phyloP scores from a whole-genome alignment of 2,797 vertebrate genomes.

The Pseudopleuronectes americanus region DNA sequence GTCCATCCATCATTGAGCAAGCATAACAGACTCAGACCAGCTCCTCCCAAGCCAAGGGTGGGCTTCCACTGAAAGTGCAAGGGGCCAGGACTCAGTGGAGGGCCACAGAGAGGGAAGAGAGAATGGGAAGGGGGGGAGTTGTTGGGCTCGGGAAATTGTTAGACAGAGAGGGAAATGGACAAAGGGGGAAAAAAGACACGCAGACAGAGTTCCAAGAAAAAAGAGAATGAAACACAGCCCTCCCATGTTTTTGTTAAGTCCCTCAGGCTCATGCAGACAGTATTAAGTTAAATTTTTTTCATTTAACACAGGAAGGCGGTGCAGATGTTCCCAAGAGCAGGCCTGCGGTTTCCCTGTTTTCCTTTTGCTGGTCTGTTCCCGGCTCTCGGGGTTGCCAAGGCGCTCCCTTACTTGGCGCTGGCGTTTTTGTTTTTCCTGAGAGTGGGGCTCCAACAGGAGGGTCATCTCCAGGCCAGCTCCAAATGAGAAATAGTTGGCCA shows the following conservation, averaged over 20 bases:
- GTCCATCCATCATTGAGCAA: conserved; percentile 80
- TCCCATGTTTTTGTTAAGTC: conserved; percentile 78
- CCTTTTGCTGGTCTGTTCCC: conserved; percentile 72
- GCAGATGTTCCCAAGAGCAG: conserved; percentile 82
- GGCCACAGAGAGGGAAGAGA: conserved; percentile 46
- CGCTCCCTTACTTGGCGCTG: conserved; percentile 76
- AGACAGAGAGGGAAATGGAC: conserved; percentile 75
- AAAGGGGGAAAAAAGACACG: conserved; percentile 62
- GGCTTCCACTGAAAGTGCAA: conserved; percentile 73
- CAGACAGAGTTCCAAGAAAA: conserved; percentile 75
- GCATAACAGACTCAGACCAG: conserved; percentile 73
- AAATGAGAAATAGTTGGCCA: conserved; percentile 86
- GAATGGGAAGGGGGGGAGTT: conserved; percentile 28
- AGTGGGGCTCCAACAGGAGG: conserved; percentile 82
- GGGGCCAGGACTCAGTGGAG: conserved; percentile 68
- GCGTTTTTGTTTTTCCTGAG: conserved; percentile 81
- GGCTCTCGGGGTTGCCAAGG: conserved; percentile 78
- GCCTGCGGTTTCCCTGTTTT: conserved; percentile 81
- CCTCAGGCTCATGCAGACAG: conserved; percentile 79
- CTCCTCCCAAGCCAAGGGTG: conserved; percentile 73
- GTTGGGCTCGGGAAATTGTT: conserved; percentile 70
- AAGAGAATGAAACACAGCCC: conserved; percentile 73
- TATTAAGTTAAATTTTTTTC: conserved; percentile 73
- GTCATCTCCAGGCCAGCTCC: conserved; percentile 85
- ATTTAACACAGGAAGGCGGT: conserved; percentile 79